Evolutionary conservation across 2,797 vertebrate species (phyloP), one percentile per base, ranked within the genome.

Genomic region (Muraenolepis orangiensis): DNA sequence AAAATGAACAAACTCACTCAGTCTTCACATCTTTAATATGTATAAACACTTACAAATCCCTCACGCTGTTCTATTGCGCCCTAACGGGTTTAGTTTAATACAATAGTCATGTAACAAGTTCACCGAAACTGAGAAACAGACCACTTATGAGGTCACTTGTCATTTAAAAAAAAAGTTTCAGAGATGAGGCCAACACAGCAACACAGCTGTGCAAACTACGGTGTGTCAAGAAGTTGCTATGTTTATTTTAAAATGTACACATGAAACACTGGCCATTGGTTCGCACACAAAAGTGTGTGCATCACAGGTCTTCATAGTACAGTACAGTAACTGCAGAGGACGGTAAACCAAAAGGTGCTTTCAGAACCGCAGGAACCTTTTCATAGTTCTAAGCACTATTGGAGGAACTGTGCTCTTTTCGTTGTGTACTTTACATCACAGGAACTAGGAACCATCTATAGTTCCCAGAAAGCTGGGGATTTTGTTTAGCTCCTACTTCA

Each of bases 21-120:
- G 26, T 26, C 11, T 69, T 31, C 80, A 87, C 40, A 78, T 38
- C 32, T 89, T 90, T 91, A 90, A 78, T 90, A 74, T 87, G 80
- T 77, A 86, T 18, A 88, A 89, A 84, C 86, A 78, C 81, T 74
- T 84, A 87, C 87, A 88, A 84, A 80, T 66, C 2, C 18, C 3
- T 14, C 68, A 66, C 26, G 57, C 73, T 14, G 23, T 74, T 61
- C 51, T 72, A 57, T 74, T 70, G 30, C 20, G 8, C 14, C 64
- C 38, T 73, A 40, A 79, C 30, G 6, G 6, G 66, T 64, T n/a
- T 23, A 64, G 57, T 64, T 26, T 26, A 64, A 64, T 64, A 64
- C 57, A 64, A 64, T 26, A 26, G 57, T 26, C 26, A n/a, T n/a
- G n/a, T 16, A 57, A 6, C 20, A 23, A 23, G 76, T 76, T 73